Conservation (phyloP, 2,888 invertebrate species). For the Drosophila incognita region DNA sequence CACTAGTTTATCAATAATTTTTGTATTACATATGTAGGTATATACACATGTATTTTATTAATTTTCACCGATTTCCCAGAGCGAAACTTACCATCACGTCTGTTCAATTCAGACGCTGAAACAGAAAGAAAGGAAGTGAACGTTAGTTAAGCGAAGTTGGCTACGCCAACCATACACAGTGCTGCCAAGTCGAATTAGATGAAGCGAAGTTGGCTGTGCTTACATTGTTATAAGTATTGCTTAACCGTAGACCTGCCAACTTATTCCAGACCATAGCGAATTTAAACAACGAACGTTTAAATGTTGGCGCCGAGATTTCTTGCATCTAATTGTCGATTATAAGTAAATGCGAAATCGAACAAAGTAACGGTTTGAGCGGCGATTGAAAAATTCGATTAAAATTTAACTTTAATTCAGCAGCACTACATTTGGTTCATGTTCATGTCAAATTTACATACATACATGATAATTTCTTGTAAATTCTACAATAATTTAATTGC, state of each 20-base stretch:
- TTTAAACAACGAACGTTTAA: constrained; percentile 26
- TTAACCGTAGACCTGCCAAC: constrained; percentile 8
- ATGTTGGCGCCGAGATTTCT: constrained; percentile 37
- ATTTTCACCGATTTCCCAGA: not conserved
- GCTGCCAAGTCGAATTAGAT: constrained; percentile 5
- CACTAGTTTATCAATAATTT: too few species aligned
- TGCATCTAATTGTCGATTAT: not conserved
- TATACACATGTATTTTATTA: not conserved
- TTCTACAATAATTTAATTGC: too few species aligned
- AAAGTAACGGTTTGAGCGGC: constrained; percentile 85
- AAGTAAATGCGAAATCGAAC: constrained; percentile 86
- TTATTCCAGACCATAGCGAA: not conserved
- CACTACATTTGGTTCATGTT: too few species aligned
- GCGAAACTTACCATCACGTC: constrained; percentile 78
- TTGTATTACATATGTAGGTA: too few species aligned
- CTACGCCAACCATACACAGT: constrained; percentile 23
- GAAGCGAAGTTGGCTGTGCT: constrained; percentile 22
- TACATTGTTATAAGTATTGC: not conserved
- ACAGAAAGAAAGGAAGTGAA: constrained; percentile 79
- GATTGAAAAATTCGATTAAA: constrained; percentile 86
- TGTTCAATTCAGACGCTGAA: constrained; percentile 72
- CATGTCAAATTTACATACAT: too few species aligned
- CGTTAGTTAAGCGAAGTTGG: constrained; percentile 55
- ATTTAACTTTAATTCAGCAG: too few species aligned
- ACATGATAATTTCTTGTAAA: too few species aligned